Base-by-base conservation (phyloP, 2,888 invertebrate species). In the Polymixis lichenea region DNA sequence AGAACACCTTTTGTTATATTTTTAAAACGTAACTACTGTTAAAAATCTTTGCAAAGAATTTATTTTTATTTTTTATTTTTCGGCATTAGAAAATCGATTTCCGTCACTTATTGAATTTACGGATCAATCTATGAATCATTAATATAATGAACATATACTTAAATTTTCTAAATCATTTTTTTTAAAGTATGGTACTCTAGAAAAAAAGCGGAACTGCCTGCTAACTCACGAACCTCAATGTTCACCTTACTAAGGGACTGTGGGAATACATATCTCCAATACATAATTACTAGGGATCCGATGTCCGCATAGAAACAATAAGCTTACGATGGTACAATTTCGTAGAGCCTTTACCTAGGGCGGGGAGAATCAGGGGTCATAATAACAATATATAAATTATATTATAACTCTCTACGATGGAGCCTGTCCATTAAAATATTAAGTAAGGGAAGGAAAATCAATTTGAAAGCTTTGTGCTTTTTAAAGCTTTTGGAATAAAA, bases 251-350 rank as follows among this genome's bases (percentile, higher is more conserved):
- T 65, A 70, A 78, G 87, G 87, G 85, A 81, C 28, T 80, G 72
- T 82, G 78, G 82, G 80, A 86, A 86, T 87, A 87, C 76, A 85
- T 88, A 84, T 88, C 75, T 84, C 72, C 76, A 82, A 81, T 84
- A 88, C 78, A 84, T 85, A 86, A 88, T 88, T 87, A 86, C 79
- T 69, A 62, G 78, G 79, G 82, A 86, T 86, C 87, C 78, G 79
- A 76, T 87, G 64, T 86, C 84, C 72, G 72, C 70, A 73, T 78
- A 81, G 85, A 86, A 87, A 83, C 77, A 85, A 76, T 83, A 77
- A 72, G 72, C 66, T 86, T 78, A 75, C 51, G 56, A 25, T 64
- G 73, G 53, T 70, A 49, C 81, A 81, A 83, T 86, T 86, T 72
- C 51, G 65, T 60, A 38, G 43, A 65, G 60, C 62, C 51, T 72